Conservation (phyloP, 2,113 vertebrate species). For the Melanotaenia duboulayi region DNA sequence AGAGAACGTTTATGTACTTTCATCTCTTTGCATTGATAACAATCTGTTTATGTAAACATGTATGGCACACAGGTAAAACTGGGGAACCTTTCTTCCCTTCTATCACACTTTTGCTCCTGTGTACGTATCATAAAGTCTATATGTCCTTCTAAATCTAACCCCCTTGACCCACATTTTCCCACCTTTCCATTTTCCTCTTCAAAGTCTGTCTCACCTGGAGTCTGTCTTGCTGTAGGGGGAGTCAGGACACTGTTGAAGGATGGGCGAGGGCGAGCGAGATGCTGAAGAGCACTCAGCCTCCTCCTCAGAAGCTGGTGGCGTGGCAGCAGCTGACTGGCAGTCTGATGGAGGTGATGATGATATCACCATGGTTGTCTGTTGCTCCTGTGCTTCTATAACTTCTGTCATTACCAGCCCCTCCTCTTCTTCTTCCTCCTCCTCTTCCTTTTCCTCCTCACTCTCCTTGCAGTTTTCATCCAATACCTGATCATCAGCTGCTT, state of each 20-base stretch:
- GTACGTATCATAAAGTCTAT: no score
- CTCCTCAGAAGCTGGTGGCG: conserved; percentile 66
- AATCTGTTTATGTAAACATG: no score
- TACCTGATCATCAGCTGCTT: conserved; percentile 47
- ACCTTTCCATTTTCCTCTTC: no score
- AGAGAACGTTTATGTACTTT: no score
- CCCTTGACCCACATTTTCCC: background rate
- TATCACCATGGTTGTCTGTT: background rate
- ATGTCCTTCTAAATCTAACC: no score
- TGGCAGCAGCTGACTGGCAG: conserved; percentile 44
- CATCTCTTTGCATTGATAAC: no score
- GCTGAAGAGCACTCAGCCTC: conserved; percentile 63
- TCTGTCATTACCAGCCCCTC: conserved; percentile 24
- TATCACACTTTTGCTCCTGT: no score
- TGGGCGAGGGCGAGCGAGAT: conserved; percentile 73
- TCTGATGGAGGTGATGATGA: conserved; percentile 20
- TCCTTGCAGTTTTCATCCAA: conserved; percentile 39
- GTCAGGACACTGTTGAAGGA: conserved; percentile 81
- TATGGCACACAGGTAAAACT: no score
- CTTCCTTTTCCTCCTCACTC: conserved; percentile 17
- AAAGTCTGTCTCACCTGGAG: conserved; percentile 86
- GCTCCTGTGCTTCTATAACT: background rate
- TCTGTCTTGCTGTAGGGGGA: conserved; percentile 86
- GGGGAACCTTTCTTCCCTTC: no score
- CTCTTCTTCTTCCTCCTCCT: conserved; percentile 4